Evolutionary conservation across 2,888 invertebrate species (phyloP).

Genomic region (Salpingus planirostris): DNA sequence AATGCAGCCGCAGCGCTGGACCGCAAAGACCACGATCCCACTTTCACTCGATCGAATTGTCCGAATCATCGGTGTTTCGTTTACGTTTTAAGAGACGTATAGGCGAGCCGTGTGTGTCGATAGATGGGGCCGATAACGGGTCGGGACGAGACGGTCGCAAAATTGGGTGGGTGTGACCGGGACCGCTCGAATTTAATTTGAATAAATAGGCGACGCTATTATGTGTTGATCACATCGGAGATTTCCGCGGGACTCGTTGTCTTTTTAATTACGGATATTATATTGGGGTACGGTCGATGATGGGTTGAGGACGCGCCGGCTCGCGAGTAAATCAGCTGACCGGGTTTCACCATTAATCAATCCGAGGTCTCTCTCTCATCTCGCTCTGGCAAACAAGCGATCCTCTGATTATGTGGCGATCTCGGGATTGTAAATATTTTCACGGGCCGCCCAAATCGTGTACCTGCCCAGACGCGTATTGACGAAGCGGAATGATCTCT

Average conservation of each 20-base stretch:
- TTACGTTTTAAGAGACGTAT: too few species aligned
- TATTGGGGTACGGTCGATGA: too few species aligned
- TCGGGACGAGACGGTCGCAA: constrained; percentile 8
- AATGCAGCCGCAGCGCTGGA: constrained; percentile 3
- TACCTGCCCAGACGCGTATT: constrained; percentile 24
- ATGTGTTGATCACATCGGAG: constrained; percentile 9
- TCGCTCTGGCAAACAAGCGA: constrained; percentile 21
- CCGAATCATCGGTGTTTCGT: too few species aligned
- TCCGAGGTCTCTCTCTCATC: constrained; percentile 9
- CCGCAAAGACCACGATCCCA: constrained; percentile 12
- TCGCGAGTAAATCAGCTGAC: constrained; percentile 12
- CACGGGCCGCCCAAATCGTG: constrained; percentile 32
- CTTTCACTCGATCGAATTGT: too few species aligned
- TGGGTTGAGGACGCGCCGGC: constrained; percentile 1
- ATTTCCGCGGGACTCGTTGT: constrained; percentile 1
- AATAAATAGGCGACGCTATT: constrained; percentile 11
- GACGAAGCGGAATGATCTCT: constrained; percentile 24
- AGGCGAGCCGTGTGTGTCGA: too few species aligned
- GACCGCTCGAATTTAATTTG: constrained; percentile 14
- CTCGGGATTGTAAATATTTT: constrained; percentile 29
- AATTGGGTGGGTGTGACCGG: constrained; percentile 13
- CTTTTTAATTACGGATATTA: background rate
- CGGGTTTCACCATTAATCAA: constrained; percentile 23
- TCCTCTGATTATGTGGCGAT: constrained; percentile 24
- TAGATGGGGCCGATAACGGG: too few species aligned